Percentiles rank a stretch among this genome's conserved stretches.
Evolutionary conservation across 2,888 invertebrate genomes (phyloP).

Genomic region (Drosophila cracens): DNA sequence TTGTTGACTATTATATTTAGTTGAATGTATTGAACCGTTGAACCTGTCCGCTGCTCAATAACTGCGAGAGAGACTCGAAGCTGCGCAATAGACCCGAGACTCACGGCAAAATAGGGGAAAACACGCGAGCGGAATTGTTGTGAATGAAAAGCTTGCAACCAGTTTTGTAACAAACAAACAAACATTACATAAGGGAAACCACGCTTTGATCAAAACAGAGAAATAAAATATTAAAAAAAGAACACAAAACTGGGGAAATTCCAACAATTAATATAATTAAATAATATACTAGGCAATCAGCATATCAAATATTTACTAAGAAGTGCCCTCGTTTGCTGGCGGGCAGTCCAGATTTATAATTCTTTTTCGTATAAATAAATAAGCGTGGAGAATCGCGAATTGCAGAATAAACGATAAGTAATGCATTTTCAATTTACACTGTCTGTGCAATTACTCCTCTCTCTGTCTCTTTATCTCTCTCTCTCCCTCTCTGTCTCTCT

Average conservation of each 20-base stretch:
- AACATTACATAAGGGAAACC: slow-evolving; percentile 18
- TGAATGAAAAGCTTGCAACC: slow-evolving; percentile 44
- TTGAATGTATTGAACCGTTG: slow-evolving; percentile 37
- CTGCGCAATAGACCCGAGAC: slow-evolving; percentile 54
- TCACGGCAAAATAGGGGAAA: slow-evolving; percentile 1
- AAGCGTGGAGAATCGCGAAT: slow-evolving; percentile 20
- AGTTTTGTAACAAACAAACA: slow-evolving; percentile 18
- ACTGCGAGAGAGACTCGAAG: slow-evolving; percentile 21
- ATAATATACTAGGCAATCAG: background rate
- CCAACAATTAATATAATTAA: slow-evolving; percentile 26
- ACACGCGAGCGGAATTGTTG: slow-evolving; percentile 33
- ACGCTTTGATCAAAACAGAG: background rate
- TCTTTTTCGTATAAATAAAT: slow-evolving; percentile 17
- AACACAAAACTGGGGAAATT: slow-evolving; percentile 4
- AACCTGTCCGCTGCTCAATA: slow-evolving; percentile 33
- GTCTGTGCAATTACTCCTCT: too few species aligned
- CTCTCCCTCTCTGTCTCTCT: background rate
- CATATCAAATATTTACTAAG: background rate
- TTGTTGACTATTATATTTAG: slow-evolving; percentile 38
- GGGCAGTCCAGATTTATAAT: background rate
- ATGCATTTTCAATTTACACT: background rate
- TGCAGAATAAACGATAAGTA: slow-evolving; percentile 7
- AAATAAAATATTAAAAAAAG: background rate
- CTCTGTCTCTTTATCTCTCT: background rate
- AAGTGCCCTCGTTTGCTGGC: background rate